Evolutionary conservation across 2,797 vertebrate species (phyloP).

Genomic region (Aulostomus chinensis): DNA sequence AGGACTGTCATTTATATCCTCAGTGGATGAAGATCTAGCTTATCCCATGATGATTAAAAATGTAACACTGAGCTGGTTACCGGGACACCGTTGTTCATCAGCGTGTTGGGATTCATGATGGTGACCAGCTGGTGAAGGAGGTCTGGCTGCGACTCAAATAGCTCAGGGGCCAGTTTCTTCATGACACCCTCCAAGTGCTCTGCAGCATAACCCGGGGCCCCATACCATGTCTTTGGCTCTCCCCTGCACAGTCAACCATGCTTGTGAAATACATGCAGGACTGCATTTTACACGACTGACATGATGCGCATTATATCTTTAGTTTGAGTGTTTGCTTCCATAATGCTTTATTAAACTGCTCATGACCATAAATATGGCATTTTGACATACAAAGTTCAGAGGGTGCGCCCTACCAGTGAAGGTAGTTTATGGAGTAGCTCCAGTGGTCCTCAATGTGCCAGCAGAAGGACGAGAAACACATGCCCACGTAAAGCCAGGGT

Average conservation of each 20-base stretch:
- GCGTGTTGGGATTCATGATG: slow-evolving; percentile 99
- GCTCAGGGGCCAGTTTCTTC: slow-evolving; percentile 96
- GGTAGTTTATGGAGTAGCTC: slow-evolving; percentile 98
- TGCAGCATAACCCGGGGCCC: slow-evolving; percentile 94
- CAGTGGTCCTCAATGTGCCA: slow-evolving; percentile 99
- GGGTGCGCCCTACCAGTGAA: slow-evolving; percentile 87
- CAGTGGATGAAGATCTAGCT: not conserved
- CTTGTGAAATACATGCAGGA: not conserved
- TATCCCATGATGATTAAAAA: not conserved
- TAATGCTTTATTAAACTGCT: too few species aligned
- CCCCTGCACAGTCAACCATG: slow-evolving; percentile 82
- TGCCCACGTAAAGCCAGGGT: slow-evolving; percentile 98
- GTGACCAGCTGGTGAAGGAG: slow-evolving; percentile 98
- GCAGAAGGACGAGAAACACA: slow-evolving; percentile 99
- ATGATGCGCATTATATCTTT: too few species aligned
- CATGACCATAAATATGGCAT: too few species aligned
- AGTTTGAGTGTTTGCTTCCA: too few species aligned
- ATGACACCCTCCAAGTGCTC: slow-evolving; percentile 95
- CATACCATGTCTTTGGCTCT: slow-evolving; percentile 99
- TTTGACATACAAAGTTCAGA: too few species aligned
- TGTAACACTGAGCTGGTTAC: slow-evolving; percentile 74
- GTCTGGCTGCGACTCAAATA: slow-evolving; percentile 96
- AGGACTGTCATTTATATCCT: too few species aligned
- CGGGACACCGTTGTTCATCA: slow-evolving; percentile 96
- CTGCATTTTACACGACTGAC: not conserved